Evolutionary conservation across 2,113 vertebrate genomes (phyloP), one percentile per base, ranked within the genome.

Genomic region (Forbesichthys papilliferus): DNA sequence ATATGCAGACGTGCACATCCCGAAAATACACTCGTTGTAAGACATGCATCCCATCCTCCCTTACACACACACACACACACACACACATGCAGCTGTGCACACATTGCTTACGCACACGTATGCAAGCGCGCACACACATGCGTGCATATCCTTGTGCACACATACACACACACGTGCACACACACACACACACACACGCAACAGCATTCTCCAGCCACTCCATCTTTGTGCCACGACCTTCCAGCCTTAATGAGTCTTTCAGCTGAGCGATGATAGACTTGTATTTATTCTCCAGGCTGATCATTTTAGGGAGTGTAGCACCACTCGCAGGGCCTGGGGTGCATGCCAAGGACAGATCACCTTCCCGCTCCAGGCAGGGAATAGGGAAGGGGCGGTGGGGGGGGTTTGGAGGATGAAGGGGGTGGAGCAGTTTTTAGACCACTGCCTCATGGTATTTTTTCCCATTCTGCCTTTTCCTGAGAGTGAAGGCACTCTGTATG

Each of bases 161-260:
- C 46, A 27, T 46, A 20, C 4, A 20, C 27, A n/a, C 63, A 36
- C 27, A 53, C 20, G 36, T 27, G 36, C 48, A 68, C 61, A 27
- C 16, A 14, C 69, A 80, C 74, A 83, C 74, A 83, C 76, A 85
- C 82, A 47, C 13, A 14, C 59, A 42, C 59, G 8, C 74, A 59
- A 65, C 81, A 66, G 77, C 86, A 79, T 87, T 92, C 75, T 78
- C 81, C 5, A 9, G 74, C 71, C 82, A 73, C 69, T 81, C 82
- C 48, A n/a, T 75, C 79, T 85, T 74, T 61, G 49, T 42, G 58
- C 77, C 77, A 80, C 88, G 89, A 91, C 92, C 59, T 84, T 89
- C 88, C 82, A 90, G 88, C 91, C 88, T 88, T 94, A 95, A 95
- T 94, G 92, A 92, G 83, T 92, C 92, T 92, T 93, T 92, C 92